A percentile compares a stretch with the other conserved stretches of the same genome.
Conservation (phyloP, 1,140 invertebrate species). For the Callitettix versicolor region DNA sequence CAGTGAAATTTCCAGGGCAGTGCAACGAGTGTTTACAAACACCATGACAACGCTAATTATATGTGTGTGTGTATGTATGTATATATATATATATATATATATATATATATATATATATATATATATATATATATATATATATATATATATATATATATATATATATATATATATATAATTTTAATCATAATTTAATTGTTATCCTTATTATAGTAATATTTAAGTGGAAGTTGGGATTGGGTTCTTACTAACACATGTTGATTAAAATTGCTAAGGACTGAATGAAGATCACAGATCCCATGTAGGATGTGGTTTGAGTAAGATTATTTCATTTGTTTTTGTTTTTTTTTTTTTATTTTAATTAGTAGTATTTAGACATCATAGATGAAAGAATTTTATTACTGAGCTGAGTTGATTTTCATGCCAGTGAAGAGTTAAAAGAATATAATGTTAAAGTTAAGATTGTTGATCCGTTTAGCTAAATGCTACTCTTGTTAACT, state of each 20-base stretch:
- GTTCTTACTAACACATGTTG: conserved; percentile 13
- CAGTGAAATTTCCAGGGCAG: neutral
- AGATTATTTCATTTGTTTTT: neutral
- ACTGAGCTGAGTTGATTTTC: conserved; percentile 13
- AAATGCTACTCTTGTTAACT: neutral
- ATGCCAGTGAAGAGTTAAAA: neutral
- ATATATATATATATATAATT: neutral
- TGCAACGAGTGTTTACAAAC: conserved; percentile 11
- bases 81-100: neutral
- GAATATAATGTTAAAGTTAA: neutral
- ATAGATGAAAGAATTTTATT: neutral
- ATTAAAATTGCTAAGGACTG: conserved; percentile 5
- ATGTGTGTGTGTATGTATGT: too few relatives aligned
- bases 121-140: conserved; percentile 5
- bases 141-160: neutral
- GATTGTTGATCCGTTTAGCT: neutral
- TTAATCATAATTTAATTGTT: conserved; percentile 11
- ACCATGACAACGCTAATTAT: conserved; percentile 13
- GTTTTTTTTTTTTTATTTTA: conserved; percentile 1
- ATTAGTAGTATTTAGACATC: conserved; percentile 10
- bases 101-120: neutral
- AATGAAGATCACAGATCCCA: neutral
- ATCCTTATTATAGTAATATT: conserved; percentile 15
- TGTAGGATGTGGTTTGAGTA: neutral
- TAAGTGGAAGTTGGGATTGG: conserved; percentile 11